A percentile compares a stretch with the other conserved stretches of the same genome.
phyloP scores from a whole-genome alignment of 2,797 vertebrate genomes.

The Notolabrus celidotus region DNA sequence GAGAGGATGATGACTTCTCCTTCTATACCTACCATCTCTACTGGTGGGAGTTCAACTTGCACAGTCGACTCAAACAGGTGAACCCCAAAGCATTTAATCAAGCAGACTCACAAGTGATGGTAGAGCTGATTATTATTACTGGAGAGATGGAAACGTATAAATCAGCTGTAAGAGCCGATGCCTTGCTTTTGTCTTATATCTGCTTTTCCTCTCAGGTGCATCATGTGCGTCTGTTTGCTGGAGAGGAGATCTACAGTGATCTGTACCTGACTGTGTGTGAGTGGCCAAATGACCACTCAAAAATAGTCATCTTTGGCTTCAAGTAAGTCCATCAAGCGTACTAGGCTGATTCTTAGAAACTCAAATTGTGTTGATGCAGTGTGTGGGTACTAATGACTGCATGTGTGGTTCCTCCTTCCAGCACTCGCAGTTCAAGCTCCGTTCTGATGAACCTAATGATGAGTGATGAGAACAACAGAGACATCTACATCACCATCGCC shows the following conservation, averaged over 20 bases:
- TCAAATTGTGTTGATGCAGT: background rate
- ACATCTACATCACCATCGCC: constrained; percentile 94
- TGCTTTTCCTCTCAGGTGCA: constrained; percentile 85
- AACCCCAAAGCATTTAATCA: background rate
- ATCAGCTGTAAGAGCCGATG: background rate
- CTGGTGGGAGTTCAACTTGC: constrained; percentile 98
- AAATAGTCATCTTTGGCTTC: constrained; percentile 96
- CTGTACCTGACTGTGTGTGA: constrained; percentile 95
- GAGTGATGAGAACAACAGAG: constrained; percentile 95
- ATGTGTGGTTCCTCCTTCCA: constrained; percentile 57
- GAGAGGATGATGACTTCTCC: constrained; percentile 92
- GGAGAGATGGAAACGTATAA: background rate
- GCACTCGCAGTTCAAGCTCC: constrained; percentile 91
- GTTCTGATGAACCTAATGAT: constrained; percentile 94
- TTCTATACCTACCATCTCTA: constrained; percentile 96
- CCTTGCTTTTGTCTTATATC: background rate
- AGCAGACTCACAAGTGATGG: background rate
- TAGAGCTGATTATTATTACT: background rate
- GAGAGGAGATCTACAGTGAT: constrained; percentile 95
- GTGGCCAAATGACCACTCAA: constrained; percentile 94
- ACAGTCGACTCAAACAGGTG: constrained; percentile 95
- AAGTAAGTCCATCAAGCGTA: constrained; percentile 84
- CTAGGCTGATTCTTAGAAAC: background rate
- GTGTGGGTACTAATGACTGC: background rate
- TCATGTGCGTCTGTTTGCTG: constrained; percentile 93